Evolutionary conservation across 2,797 vertebrate genomes (phyloP), one percentile per base, ranked within the genome.

Genomic region (Mallotus villosus): DNA sequence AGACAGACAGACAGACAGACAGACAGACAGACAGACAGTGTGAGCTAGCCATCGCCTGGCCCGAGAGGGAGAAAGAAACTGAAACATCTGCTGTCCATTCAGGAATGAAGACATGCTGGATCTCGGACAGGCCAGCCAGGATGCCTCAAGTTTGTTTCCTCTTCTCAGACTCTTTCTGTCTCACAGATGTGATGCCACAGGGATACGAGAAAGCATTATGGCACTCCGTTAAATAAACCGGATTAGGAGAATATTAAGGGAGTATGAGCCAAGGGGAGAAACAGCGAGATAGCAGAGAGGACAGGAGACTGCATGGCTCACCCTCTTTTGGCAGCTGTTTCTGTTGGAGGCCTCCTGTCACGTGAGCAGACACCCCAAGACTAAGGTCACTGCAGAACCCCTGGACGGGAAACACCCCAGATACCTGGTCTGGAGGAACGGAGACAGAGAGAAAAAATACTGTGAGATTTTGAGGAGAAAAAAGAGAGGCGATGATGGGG

Each of bases 331-430:
- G 70, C 29, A 76, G 68, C 22, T 81, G 82, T 1, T 66, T 12
- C 17, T 85, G 80, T 3, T 79, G 88, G 69, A 78, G 67, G 17
- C 88, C 85, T 55, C 95, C 96, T 0, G 94, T 97, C 74, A 99
- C 90, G 41, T 99, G 97, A 1, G 96, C 97, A 0, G 94, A 97
- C 0, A 93, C 92, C 69, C 46, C 27, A 7, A 75, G 67, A 4
- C 87, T 82, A 19, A 58, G 82, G 0, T 81, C 84, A 17, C 51
- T 55, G 49, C 19, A 76, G 69, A 87, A 84, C 70, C 67, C 90
- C 19, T 90, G 84, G 71, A 89, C 49, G 0, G 93, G 81, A 76
- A 93, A 72, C 0, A 75, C 79, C 74, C 90, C 87, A 0, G 92
- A 90, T 73, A 91, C 79, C 24, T 93, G 92, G 53, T 89, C 95